These are phyloP conservation scores for Protodeltote pygarga DNA, from an alignment of 2,888 invertebrate genomes.

Conservation along the genomic window DNA sequence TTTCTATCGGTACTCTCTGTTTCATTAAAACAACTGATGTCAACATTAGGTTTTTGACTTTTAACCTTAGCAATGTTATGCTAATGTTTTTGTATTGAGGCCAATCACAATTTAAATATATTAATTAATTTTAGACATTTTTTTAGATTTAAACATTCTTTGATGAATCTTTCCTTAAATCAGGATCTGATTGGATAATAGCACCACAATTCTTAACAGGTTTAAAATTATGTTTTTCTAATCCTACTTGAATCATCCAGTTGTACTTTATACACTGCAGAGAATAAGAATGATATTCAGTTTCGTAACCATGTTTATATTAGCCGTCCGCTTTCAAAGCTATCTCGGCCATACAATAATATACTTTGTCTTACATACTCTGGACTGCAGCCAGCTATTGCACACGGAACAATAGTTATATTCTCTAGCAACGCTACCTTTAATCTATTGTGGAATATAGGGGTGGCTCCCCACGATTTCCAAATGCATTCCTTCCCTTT, in stretches of 20 bases:
- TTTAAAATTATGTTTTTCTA: no score
- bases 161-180: no score
- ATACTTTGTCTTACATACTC: constrained; percentile 25
- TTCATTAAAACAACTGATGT: constrained; percentile 2
- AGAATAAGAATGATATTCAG: constrained; percentile 28
- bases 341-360: constrained; percentile 46
- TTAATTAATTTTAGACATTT: no score
- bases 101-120: no score
- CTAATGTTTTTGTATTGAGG: no score
- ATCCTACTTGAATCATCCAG: no score
- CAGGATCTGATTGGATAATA: no score
- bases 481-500: constrained; percentile 9
- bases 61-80: no score
- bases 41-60: constrained; percentile 29
- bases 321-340: constrained; percentile 35
- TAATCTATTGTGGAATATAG: constrained; percentile 26
- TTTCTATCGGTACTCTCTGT: constrained; percentile 9
- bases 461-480: constrained; percentile 32
- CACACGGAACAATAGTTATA: constrained; percentile 33
- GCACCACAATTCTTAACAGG: no score
- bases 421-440: constrained; percentile 18
- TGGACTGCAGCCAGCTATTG: constrained; percentile 41
- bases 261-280: constrained; percentile 10
- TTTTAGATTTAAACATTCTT: no score
- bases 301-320: constrained; percentile 45